These are phyloP conservation scores for Pseudeuparius sepicola DNA, from an alignment of 2,888 invertebrate species.

Conservation along the genomic window DNA sequence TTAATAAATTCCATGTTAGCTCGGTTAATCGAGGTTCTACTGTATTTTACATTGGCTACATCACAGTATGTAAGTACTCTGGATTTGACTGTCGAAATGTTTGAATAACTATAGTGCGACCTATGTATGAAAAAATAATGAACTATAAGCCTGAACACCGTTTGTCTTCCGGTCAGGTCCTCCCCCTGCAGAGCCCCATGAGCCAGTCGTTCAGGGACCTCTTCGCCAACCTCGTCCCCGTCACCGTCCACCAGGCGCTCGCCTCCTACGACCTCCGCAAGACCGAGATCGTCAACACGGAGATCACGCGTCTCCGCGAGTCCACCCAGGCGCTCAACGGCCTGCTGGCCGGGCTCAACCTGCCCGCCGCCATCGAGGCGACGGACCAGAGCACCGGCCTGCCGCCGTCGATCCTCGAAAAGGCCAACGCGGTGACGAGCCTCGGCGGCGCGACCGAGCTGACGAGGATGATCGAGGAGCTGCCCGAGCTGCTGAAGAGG, in stretches of 20 bases:
- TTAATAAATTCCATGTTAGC: no score
- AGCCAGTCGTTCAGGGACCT: no score
- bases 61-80: no score
- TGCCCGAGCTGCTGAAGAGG: slow-evolving; percentile 82
- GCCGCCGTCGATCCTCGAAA: slow-evolving; percentile 82
- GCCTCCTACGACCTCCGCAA: slow-evolving; percentile 77
- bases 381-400: slow-evolving; percentile 58
- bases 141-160: no score
- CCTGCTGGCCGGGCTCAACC: slow-evolving; percentile 82
- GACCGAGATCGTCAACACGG: slow-evolving; percentile 73
- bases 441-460: slow-evolving; percentile 70
- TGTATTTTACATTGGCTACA: slow-evolving; percentile 30
- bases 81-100: no score
- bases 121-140: no score
- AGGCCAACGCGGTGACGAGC: slow-evolving; percentile 65
- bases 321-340: slow-evolving; percentile 83
- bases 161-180: no score
- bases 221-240: slow-evolving; percentile 81
- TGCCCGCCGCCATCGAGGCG: slow-evolving; percentile 94
- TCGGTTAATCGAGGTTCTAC: not conserved
- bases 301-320: slow-evolving; percentile 81
- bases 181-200: no score
- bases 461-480: slow-evolving; percentile 64
- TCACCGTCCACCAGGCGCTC: slow-evolving; percentile 83
- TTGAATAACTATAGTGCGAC: no score